phyloP scores from a whole-genome alignment of 2,113 vertebrate genomes.

The Potamarius usumacintae region DNA sequence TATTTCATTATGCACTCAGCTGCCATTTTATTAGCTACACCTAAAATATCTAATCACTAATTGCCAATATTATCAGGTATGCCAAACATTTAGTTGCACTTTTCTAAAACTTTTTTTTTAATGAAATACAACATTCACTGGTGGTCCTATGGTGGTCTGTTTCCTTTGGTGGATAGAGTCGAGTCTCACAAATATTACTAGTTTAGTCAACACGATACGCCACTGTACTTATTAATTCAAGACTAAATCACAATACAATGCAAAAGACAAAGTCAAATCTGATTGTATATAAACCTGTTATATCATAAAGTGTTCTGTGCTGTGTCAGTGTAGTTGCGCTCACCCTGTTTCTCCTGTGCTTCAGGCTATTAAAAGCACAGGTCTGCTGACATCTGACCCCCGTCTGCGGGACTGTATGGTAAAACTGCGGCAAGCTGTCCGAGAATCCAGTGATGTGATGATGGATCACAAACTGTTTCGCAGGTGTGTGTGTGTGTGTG shows the following conservation, averaged over 20 bases:
- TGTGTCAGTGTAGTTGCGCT: not conserved
- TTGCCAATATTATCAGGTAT: not conserved
- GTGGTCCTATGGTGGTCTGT: not conserved
- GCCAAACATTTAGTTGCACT: not conserved
- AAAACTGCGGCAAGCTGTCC: constrained; percentile 68
- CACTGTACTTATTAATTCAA: not conserved
- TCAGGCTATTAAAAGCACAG: constrained; percentile 79
- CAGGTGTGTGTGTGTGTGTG: constrained; percentile 74
- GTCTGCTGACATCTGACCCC: constrained; percentile 81
- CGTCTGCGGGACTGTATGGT: constrained; percentile 80
- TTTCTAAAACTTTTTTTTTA: no score
- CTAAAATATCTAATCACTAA: not conserved
- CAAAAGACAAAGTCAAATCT: not conserved
- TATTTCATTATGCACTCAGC: not conserved
- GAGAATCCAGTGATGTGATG: constrained; percentile 75
- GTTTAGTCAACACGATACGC: not conserved
- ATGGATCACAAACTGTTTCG: constrained; percentile 82
- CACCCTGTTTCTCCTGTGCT: not conserved
- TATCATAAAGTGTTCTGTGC: not conserved
- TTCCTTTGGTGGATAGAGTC: not conserved
- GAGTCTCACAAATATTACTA: not conserved
- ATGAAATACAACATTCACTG: not conserved
- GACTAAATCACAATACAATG: no score
- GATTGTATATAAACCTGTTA: not conserved
- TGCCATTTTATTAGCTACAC: not conserved